Evolutionary conservation across 1,140 invertebrate species (phyloP), one percentile per base, ranked within the genome.

Genomic region (Panulirus ornatus): DNA sequence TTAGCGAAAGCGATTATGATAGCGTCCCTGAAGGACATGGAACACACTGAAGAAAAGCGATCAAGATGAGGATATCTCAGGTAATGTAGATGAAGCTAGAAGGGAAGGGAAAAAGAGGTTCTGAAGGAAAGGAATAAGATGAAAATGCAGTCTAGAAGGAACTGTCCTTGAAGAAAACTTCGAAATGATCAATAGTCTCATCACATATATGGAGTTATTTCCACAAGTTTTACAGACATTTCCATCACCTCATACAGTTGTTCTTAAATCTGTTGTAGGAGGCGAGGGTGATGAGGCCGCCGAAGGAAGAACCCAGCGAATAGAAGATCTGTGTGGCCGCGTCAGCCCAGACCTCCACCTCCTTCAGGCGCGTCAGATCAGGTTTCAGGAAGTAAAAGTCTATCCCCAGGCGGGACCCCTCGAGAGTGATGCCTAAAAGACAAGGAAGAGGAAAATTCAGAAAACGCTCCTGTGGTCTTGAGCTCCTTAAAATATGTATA

Each of bases 281-380:
- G 82, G 95, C 94, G 19, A 96, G 92, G 36, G 95, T 95, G 44
- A 95, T 95, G 34, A 95, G 93, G 9, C 95, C 95, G 44, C 95
- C 95, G 93, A 95, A 95, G 19, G 94, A 94, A 76, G 94, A 93
- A 27, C 94, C 94, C 63, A 95, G 92, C 47, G 94, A 94, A 92
- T 95, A 95, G 93, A 95, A 95, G 58, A 95, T 95, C 92, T 95
- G 95, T 11, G 94, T 94, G 16, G 92, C 92, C n/a, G 92, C 92
- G 93, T 94, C 22, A 94, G 94, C 82, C 94, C 95, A 92, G 93
- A 96, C 97, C 95, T 97, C 96, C 0, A 97, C 97, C 93, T 98
- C 97, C 40, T 95, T 94, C 1, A 96, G 93, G 92, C 94, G 51
- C 9, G 51, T 54, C 22, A 54, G 9, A 22, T 54, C 22, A n/a